Evolutionary conservation across 2,888 invertebrate species (phyloP).

Genomic region (Venusia cambrica): DNA sequence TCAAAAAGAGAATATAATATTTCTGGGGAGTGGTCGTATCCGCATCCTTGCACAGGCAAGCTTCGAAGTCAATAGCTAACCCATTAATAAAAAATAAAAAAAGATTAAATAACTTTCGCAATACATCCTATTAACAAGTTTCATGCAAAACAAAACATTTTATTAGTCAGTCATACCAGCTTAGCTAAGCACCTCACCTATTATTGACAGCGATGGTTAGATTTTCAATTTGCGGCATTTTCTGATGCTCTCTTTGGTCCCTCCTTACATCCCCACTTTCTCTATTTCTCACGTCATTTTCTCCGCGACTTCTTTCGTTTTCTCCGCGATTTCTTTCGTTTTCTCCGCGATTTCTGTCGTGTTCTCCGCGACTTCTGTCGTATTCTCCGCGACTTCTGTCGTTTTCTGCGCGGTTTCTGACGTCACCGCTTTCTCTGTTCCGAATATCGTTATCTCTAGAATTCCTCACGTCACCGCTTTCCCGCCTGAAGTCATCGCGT

Average conservation of each 20-base stretch:
- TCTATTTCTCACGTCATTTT: constrained; percentile 1
- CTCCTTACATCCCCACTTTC: neutral
- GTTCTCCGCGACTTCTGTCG: neutral
- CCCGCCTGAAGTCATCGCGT: neutral
- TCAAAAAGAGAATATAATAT: no score
- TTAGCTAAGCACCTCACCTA: constrained; percentile 49
- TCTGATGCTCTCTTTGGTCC: constrained; percentile 27
- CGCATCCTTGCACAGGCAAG: no score
- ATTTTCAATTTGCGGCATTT: constrained; percentile 61
- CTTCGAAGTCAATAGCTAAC: no score
- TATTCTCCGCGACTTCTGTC: neutral
- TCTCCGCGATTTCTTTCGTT: constrained; percentile 1
- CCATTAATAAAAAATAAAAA: no score
- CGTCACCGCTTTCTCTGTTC: constrained; percentile 1
- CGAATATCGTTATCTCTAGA: constrained; percentile 1
- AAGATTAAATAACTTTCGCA: no score
- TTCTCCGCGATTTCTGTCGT: neutral
- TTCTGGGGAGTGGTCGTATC: no score
- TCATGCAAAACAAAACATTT: no score
- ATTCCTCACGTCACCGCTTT: constrained; percentile 5
- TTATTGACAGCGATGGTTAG: constrained; percentile 60
- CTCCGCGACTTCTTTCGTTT: neutral
- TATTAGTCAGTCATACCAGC: no score
- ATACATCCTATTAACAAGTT: no score
- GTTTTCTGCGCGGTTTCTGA: no score